Base-by-base conservation (phyloP, 2,113 vertebrate genomes). In the Heterochromis multidens region DNA sequence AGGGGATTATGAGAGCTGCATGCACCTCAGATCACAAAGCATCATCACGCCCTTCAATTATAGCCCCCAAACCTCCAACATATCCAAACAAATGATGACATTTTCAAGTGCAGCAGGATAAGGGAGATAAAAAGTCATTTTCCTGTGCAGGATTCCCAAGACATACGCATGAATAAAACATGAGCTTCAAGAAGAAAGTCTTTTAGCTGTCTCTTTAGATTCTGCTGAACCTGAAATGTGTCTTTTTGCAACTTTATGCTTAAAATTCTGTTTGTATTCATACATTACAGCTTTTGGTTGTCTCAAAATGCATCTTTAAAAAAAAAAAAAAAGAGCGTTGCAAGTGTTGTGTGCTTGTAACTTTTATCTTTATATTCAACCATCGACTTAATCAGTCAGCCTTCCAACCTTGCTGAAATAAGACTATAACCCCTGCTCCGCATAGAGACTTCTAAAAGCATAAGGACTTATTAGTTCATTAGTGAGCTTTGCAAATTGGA, bases 151-250 rank as follows among this genome's bases (percentile, higher is more conserved):
- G 61, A 78, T 19, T 91, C 88, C 87, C 90, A 70, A 88, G 80
- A 92, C 76, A 27, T 16, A 7, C 1, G 0, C 81, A 87, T 93
- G 92, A 94, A 95, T 94, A 93, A 94, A 93, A 94, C 93, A 95
- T 92, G 6, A 81, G 72, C 25, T 37, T 58, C 0, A 11, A 86
- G 54, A 88, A 90, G 59, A 92, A 89, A 92, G 79, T 89, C 77
- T 92, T 88, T 87, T 60, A 59, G 86, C 76, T 54, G 92, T 87
- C 88, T 70, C 80, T 77, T 77, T 10, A 19, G 80, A 93, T 91
- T 82, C 58, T 1, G 56, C 59, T 88, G 60, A 90, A 90, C 82
- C 62, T 72, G 57, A 85, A 85, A 63, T 17, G 33, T 65, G 23
- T 79, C 57, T 58, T 79, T 83, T 70, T 62, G 37, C 57, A 80